These are phyloP conservation scores for Pelmatolapia mariae DNA, from an alignment of 2,113 vertebrate species.

Conservation along the genomic window DNA sequence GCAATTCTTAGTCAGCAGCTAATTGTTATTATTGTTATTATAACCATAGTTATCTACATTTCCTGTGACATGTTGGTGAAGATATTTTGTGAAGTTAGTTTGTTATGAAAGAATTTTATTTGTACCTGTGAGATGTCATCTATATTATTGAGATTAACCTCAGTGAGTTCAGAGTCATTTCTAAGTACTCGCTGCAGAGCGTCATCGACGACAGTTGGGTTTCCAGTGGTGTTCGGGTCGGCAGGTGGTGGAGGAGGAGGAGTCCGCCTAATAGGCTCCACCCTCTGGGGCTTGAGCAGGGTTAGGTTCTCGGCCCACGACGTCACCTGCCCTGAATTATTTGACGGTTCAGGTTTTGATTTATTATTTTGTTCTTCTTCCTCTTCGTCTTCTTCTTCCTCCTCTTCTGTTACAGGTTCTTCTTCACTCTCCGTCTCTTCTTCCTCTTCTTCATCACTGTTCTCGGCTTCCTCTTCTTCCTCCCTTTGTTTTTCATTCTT, in stretches of 20 bases:
- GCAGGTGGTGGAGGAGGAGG: conserved; percentile 51
- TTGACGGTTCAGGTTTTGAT: conserved; percentile 53
- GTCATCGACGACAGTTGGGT: conserved; percentile 90
- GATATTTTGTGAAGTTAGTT: not conserved
- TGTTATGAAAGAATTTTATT: not conserved
- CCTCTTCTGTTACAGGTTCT: conserved; percentile 50
- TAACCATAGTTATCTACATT: not conserved
- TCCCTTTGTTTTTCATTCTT: conserved; percentile 33
- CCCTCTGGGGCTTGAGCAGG: conserved; percentile 45
- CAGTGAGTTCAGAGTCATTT: conserved; percentile 81
- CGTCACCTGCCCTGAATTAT: conserved; percentile 31
- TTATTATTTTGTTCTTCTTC: conserved; percentile 66
- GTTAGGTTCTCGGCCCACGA: conserved; percentile 19
- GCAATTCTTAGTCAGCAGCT: not conserved
- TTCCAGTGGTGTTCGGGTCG: conserved; percentile 66
- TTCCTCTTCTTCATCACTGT: conserved; percentile 61
- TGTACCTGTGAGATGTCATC: conserved; percentile 87
- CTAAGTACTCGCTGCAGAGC: conserved; percentile 78
- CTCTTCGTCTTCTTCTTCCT: conserved; percentile 63
- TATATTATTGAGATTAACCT: conserved; percentile 96
- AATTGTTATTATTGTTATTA: not conserved
- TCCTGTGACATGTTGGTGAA: not conserved
- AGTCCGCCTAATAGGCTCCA: conserved; percentile 60
- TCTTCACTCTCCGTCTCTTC: conserved; percentile 69
- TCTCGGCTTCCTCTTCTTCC: conserved; percentile 49